These are phyloP conservation scores for Pangasius krempfi DNA, from an alignment of 2,797 vertebrate genomes.

Conservation along the genomic window DNA sequence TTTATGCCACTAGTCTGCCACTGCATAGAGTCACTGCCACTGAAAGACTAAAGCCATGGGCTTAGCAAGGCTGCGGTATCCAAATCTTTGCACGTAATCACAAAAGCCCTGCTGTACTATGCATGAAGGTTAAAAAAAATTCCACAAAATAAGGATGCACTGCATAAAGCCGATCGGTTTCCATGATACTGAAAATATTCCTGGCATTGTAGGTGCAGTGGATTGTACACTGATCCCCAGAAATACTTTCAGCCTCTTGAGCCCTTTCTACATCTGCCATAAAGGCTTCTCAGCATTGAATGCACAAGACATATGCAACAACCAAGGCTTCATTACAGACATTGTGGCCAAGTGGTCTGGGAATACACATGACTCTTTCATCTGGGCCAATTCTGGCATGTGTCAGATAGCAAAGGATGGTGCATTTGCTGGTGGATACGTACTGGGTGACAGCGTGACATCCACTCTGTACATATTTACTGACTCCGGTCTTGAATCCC, in stretches of 20 bases:
- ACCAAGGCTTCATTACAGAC: background rate
- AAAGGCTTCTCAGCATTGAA: background rate
- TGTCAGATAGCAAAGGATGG: background rate
- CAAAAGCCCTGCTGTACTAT: background rate
- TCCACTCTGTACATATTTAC: background rate
- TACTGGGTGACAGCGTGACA: background rate
- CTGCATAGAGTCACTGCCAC: too few relatives aligned
- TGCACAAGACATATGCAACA: background rate
- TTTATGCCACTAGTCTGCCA: background rate
- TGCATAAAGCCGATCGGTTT: background rate
- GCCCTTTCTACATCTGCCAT: background rate
- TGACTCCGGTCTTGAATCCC: background rate
- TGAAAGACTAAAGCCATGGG: too few relatives aligned
- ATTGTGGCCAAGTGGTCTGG: background rate
- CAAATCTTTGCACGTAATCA: background rate
- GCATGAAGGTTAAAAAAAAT: background rate
- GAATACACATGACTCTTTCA: background rate
- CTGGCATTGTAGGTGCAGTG: background rate
- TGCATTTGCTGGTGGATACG: background rate
- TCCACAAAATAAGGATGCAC: background rate
- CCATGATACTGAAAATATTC: background rate
- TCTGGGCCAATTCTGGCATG: background rate
- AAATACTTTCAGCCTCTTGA: background rate
- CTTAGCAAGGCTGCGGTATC: background rate
- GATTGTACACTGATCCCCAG: background rate